Percentiles rank a stretch among this genome's conserved stretches.
Conservation (phyloP, 2,797 vertebrate genomes). For the Sebastes minor region DNA sequence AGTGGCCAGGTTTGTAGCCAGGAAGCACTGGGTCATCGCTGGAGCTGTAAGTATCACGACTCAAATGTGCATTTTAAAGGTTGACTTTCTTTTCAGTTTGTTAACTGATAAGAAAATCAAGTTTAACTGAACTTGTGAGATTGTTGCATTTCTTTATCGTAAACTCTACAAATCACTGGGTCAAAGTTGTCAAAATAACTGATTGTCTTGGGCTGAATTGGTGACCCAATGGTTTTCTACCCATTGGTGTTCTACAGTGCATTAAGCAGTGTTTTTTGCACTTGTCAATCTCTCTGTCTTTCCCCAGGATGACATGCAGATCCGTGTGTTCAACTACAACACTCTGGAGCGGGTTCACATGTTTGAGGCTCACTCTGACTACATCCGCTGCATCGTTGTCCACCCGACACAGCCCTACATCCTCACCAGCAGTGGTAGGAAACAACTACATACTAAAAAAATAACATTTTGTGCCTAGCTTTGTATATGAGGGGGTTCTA, state of each 20-base stretch:
- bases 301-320: slow-evolving; percentile 94
- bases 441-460: not conserved
- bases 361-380: slow-evolving; percentile 96
- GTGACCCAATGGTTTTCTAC: not conserved
- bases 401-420: slow-evolving; percentile 95
- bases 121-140: not conserved
- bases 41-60: slow-evolving; percentile 87
- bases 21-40: slow-evolving; percentile 95
- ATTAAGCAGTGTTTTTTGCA: not conserved
- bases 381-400: slow-evolving; percentile 95
- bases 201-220: not conserved
- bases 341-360: slow-evolving; percentile 94
- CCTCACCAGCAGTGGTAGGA: slow-evolving; percentile 90
- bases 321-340: slow-evolving; percentile 96
- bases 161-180: not conserved
- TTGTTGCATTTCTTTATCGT: not conserved
- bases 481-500: too few relatives aligned
- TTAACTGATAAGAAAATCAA: not conserved
- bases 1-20: slow-evolving; percentile 92
- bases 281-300: not conserved
- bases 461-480: too few relatives aligned
- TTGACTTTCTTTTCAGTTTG: not conserved
- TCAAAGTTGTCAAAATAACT: not conserved
- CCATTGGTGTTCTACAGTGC: not conserved
- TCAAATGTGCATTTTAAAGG: not conserved